A percentile compares a stretch with the other conserved stretches of the same genome.
Conservation (phyloP, 2,113 vertebrate species). For the Girardinichthys multiradiatus region DNA sequence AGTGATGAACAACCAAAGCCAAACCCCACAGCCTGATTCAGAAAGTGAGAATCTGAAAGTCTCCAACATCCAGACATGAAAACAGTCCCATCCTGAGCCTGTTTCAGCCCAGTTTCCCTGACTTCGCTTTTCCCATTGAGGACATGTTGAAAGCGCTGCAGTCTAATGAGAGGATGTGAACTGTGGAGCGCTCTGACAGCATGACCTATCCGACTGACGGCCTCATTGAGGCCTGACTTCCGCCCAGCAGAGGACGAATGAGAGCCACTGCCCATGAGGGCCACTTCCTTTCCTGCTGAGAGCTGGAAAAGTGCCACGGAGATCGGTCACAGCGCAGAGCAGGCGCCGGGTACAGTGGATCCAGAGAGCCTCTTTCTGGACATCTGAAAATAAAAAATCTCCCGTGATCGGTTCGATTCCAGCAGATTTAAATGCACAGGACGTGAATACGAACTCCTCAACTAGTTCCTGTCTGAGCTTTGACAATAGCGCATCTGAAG, state of each 20-base stretch:
- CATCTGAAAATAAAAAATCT: too few species aligned
- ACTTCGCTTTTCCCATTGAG: conserved; percentile 28
- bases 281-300: conserved; percentile 81
- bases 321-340: conserved; percentile 58
- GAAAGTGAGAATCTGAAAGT: too few species aligned
- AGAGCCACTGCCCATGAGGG: conserved; percentile 66
- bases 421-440: neutral
- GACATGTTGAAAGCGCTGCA: conserved; percentile 9
- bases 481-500: too few species aligned
- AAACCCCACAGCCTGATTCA: too few species aligned
- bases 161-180: conserved; percentile 78
- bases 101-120: conserved; percentile 39
- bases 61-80: too few species aligned
- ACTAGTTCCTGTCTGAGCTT: too few species aligned
- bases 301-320: conserved; percentile 73
- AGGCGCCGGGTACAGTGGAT: conserved; percentile 58
- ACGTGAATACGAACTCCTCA: neutral
- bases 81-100: too few species aligned
- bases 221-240: conserved; percentile 75
- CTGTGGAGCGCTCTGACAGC: conserved; percentile 74
- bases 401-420: neutral
- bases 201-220: conserved; percentile 66
- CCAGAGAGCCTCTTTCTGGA: conserved; percentile 55
- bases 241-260: conserved; percentile 80
- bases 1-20: too few species aligned